Evolutionary conservation across 2,888 invertebrate species (phyloP), one percentile per base, ranked within the genome.

Genomic region (Philereme transversata): DNA sequence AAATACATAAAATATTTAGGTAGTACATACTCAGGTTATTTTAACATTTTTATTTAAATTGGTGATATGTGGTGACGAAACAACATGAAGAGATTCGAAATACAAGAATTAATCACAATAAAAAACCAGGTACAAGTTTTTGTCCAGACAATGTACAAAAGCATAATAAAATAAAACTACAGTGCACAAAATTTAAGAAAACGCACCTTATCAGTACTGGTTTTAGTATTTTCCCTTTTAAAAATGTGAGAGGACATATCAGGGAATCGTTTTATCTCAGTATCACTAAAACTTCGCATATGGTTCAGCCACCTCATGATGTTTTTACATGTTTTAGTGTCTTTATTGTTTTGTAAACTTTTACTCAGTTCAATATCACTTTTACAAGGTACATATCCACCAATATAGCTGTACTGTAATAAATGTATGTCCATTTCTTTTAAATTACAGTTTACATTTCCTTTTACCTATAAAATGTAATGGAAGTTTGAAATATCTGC

Each of bases 221-320:
- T 65, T 73, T 76, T 79, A 72, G 73, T 79, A 75, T 68, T 76
- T 60, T 74, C 73, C 60, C 73, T 68, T 68, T 70, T 78, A 65
- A 69, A 67, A 67, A 82, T 70, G 61, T 78, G 74, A 65, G 81
- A 78, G 60, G 68, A 62, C 71, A 67, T 76, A 68, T 70, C 76
- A 66, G 84, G 83, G 73, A 94, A 93, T 66, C 80, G 75, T 65
- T 76, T 78, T 76, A 87, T 86, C 78, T 95, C 94, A 62, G 80
- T 79, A 67, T 82, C 82, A 77, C 86, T 88, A 83, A 93, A 95
- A 86, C 94, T 94, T 83, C 88, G 81, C 83, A 95, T 93, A 84
- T 95, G 94, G 81, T 87, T 81, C 83, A 90, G 93, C 95, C 95
- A 95, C 83, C 95, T 90, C 76, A 84, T 88, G 68, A 95, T 78